Conservation (phyloP, 2,888 invertebrate species). For the Leucoma salicis region DNA sequence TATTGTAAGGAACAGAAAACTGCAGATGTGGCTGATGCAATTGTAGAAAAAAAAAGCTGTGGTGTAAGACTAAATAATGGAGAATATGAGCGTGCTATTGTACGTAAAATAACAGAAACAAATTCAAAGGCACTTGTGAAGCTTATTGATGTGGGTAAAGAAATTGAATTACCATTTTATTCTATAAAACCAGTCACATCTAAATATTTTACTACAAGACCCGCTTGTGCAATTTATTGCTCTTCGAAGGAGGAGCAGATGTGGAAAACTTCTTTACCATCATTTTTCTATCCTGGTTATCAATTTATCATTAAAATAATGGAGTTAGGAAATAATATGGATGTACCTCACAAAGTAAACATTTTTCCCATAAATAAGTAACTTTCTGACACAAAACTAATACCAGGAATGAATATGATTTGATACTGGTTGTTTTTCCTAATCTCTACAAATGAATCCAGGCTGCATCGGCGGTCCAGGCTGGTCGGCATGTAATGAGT, state of each 20-base stretch:
- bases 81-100: slow-evolving; percentile 19
- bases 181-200: slow-evolving; percentile 9
- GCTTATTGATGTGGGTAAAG: slow-evolving; percentile 22
- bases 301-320: slow-evolving; percentile 18
- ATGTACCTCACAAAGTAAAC: slow-evolving; percentile 20
- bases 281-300: slow-evolving; percentile 18
- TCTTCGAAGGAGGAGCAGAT: slow-evolving; percentile 12
- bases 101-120: slow-evolving; percentile 10
- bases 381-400: too few species aligned
- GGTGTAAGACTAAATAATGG: slow-evolving; percentile 12
- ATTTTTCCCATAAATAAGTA: not conserved
- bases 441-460: too few species aligned
- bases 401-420: too few species aligned
- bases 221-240: slow-evolving; percentile 23
- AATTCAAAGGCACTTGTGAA: slow-evolving; percentile 11
- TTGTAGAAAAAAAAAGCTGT: slow-evolving; percentile 9
- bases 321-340: slow-evolving; percentile 12
- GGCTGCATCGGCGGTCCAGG: too few species aligned
- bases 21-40: slow-evolving; percentile 10
- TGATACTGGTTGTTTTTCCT: too few species aligned
- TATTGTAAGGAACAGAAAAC: slow-evolving; percentile 11
- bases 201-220: slow-evolving; percentile 5
- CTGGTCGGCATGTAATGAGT: too few species aligned
- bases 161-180: slow-evolving; percentile 7
- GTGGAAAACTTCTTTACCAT: slow-evolving; percentile 5